Evolutionary conservation across 2,888 invertebrate genomes (phyloP), one percentile per base, ranked within the genome.

Genomic region (Diadromus collaris): DNA sequence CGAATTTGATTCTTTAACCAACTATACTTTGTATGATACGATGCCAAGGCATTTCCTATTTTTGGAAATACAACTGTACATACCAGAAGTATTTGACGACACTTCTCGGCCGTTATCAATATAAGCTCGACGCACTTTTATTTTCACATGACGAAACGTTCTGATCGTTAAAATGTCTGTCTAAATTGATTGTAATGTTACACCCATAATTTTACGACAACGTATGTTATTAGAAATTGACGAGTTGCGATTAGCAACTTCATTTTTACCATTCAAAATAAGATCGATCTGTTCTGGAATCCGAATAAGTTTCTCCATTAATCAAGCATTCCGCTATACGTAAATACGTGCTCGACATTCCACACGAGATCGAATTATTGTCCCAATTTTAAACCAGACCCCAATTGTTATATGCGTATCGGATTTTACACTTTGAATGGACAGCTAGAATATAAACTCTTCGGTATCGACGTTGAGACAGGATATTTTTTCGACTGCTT

Each of bases 61-160:
- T 64, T 60, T 16, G n/a, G 3, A 54, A 46, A 13, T 13, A 65
- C 60, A 65, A 38, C 13, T 74, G 70, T 78, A 74, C 44, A 74
- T 75, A 78, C n/a, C 29, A 74, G 38, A n/a, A 29, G 21, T 56
- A 60, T 51, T 60, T 34, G 29, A 32, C 38, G 19, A 71, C 27
- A 44, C 56, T 60, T 46, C 6, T 16, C 58, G 54, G 41, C 54
- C 41, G 41, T 41, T 56, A 21, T n/a, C 27, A 41, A 29, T 41
- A n/a, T 44, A 56, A 68, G 29, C 10, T 68, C n/a, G n/a, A n/a
- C n/a, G n/a, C 21, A 29, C 41, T 56, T 19, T 29, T 48, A 19
- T 48, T 19, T 48, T 48, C 46, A 16, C 46, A 41, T 41, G 5
- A 41, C 5, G 16, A 16, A 5, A 5, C 38, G 16, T 41, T 16